Conservation (phyloP, 2,113 vertebrate genomes). For the Dasypus novemcinctus region DNA sequence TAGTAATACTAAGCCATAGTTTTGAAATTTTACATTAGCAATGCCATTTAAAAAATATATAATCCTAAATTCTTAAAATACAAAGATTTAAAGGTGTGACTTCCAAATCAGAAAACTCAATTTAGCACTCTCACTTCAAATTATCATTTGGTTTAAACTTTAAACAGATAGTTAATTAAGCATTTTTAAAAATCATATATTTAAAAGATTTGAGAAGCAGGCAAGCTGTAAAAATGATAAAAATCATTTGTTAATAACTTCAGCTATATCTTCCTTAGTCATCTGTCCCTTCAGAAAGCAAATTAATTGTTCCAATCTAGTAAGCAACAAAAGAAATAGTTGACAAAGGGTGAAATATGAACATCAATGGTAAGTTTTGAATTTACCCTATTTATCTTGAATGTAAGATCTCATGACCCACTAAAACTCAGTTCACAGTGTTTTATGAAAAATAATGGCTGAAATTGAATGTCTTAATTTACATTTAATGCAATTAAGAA, state of each 20-base stretch:
- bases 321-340: constrained; percentile 85
- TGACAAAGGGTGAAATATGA: constrained; percentile 90
- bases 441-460: constrained; percentile 99
- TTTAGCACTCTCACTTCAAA: constrained; percentile 78
- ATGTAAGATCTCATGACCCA: constrained; percentile 93
- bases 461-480: constrained; percentile 99
- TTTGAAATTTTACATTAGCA: constrained; percentile 20
- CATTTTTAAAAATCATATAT: constrained; percentile 78
- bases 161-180: constrained; percentile 78
- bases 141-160: constrained; percentile 70
- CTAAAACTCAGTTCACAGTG: constrained; percentile 97
- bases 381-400: constrained; percentile 89
- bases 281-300: constrained; percentile 83
- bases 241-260: constrained; percentile 83
- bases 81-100: constrained; percentile 25
- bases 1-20: neutral
- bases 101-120: constrained; percentile 69
- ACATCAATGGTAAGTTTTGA: constrained; percentile 85
- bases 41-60: neutral
- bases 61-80: constrained; percentile 66
- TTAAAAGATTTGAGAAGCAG: constrained; percentile 80
- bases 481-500: constrained; percentile 99
- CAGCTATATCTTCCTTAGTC: constrained; percentile 82
- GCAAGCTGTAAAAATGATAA: constrained; percentile 81
- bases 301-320: constrained; percentile 88